Percentiles rank a stretch among this genome's conserved stretches.
Conservation (phyloP, 2,888 invertebrate genomes). For the Zonitis immaculata region DNA sequence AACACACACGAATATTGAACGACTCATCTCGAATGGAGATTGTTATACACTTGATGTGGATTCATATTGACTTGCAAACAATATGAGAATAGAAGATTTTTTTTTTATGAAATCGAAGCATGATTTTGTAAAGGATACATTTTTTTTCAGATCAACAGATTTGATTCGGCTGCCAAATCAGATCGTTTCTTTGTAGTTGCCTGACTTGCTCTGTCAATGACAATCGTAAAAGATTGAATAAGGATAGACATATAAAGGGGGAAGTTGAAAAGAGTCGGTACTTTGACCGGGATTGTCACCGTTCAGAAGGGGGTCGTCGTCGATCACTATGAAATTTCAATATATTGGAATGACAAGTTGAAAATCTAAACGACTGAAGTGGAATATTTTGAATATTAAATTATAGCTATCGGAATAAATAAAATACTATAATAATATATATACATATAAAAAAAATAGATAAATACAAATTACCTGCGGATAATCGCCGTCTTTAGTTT, state of each 20-base stretch:
- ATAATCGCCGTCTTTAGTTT: constrained; percentile 83
- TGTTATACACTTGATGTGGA: constrained; percentile 17
- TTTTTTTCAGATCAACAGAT: constrained; percentile 38
- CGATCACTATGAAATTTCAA: background rate
- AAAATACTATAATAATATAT: too few species aligned
- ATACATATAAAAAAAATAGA: too few species aligned
- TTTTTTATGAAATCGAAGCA: constrained; percentile 27
- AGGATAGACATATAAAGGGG: background rate
- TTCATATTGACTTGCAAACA: constrained; percentile 18
- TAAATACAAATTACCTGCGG: constrained; percentile 63
- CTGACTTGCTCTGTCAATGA: background rate
- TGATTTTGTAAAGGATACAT: constrained; percentile 33
- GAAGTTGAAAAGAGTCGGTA: background rate
- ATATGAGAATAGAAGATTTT: constrained; percentile 18
- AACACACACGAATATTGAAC: too few species aligned
- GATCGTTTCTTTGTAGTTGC: constrained; percentile 31
- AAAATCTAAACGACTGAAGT: background rate
- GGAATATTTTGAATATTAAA: background rate
- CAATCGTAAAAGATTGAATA: background rate
- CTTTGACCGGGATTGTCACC: background rate
- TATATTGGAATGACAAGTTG: background rate
- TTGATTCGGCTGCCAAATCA: constrained; percentile 36
- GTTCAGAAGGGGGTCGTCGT: background rate
- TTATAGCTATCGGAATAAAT: background rate
- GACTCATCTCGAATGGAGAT: constrained; percentile 20